Percentiles rank a stretch among this genome's conserved stretches.
Conservation (phyloP, 1,140 invertebrate species). For the Drosophila ananassae region DNA sequence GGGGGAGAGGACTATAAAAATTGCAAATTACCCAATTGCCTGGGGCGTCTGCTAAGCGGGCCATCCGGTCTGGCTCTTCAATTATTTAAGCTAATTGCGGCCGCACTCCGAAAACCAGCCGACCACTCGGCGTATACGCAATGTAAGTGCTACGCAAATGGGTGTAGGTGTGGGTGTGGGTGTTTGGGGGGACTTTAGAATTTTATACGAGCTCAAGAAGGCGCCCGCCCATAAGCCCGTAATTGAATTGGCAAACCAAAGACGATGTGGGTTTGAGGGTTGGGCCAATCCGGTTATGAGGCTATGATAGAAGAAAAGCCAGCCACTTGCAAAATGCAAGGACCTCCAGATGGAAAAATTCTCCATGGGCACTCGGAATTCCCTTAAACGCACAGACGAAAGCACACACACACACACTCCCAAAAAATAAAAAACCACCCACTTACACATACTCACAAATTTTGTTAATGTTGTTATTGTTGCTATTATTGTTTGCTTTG, state of each 20-base stretch:
- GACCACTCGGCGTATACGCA: slow-evolving; percentile 52
- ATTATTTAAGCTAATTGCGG: slow-evolving; percentile 66
- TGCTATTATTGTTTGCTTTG: slow-evolving; percentile 21
- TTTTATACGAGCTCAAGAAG: slow-evolving; percentile 31
- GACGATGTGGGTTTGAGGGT: slow-evolving; percentile 29
- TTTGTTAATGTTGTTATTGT: slow-evolving; percentile 36
- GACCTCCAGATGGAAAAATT: neutral
- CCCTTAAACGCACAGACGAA: neutral
- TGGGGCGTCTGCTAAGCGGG: slow-evolving; percentile 38
- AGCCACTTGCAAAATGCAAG: slow-evolving; percentile 29
- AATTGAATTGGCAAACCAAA: slow-evolving; percentile 62
- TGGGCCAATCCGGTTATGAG: slow-evolving; percentile 17
- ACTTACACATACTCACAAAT: slow-evolving; percentile 6
- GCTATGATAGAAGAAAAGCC: neutral
- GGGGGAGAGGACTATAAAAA: slow-evolving; percentile 39
- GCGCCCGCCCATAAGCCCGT: slow-evolving; percentile 39
- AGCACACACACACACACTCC: slow-evolving; percentile 2
- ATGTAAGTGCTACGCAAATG: slow-evolving; percentile 32
- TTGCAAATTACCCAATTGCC: slow-evolving; percentile 44
- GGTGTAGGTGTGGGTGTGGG: neutral
- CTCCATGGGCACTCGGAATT: slow-evolving; percentile 17
- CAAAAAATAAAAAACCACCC: neutral
- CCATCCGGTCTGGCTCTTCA: slow-evolving; percentile 48
- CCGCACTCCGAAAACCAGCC: slow-evolving; percentile 15
- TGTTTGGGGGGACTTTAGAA: slow-evolving; percentile 26